Conservation (phyloP, 2,797 vertebrate genomes). For the Hippoglossus hippoglossus region DNA sequence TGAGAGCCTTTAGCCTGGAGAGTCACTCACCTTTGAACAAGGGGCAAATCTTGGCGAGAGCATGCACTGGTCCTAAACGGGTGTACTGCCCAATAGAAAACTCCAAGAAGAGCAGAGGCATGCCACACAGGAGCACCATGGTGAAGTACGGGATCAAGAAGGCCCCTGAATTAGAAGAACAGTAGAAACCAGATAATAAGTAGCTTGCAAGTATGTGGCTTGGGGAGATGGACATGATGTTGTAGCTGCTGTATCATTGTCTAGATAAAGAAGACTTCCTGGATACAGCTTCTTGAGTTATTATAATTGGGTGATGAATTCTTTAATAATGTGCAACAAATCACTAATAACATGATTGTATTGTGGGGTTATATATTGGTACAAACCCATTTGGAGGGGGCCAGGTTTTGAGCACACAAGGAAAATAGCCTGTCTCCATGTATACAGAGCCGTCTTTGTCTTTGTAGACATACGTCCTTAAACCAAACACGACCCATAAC, state of each 20-base stretch:
- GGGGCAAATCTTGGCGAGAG: slow-evolving; percentile 81
- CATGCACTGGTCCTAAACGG: slow-evolving; percentile 80
- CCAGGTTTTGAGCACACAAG: background rate
- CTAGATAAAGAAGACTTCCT: too few species aligned
- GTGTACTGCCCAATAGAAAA: slow-evolving; percentile 84
- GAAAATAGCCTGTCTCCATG: background rate
- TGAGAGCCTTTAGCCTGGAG: background rate
- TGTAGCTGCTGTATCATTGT: too few species aligned
- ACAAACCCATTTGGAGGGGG: background rate
- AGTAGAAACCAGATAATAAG: background rate
- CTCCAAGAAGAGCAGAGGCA: slow-evolving; percentile 85
- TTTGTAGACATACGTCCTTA: background rate
- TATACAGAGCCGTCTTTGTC: slow-evolving; percentile 1
- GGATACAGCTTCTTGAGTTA: background rate
- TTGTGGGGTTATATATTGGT: background rate
- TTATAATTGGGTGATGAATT: background rate
- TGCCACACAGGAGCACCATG: slow-evolving; percentile 84
- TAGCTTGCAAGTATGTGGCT: background rate
- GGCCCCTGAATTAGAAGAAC: slow-evolving; percentile 74
- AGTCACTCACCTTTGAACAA: slow-evolving; percentile 84
- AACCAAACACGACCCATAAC: background rate
- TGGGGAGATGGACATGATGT: too few species aligned
- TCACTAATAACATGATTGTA: background rate
- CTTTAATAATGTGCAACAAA: background rate
- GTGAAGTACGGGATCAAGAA: slow-evolving; percentile 83